Conservation (phyloP, 92 coral and sea anemone genomes). For the Paragorgia papillata region DNA sequence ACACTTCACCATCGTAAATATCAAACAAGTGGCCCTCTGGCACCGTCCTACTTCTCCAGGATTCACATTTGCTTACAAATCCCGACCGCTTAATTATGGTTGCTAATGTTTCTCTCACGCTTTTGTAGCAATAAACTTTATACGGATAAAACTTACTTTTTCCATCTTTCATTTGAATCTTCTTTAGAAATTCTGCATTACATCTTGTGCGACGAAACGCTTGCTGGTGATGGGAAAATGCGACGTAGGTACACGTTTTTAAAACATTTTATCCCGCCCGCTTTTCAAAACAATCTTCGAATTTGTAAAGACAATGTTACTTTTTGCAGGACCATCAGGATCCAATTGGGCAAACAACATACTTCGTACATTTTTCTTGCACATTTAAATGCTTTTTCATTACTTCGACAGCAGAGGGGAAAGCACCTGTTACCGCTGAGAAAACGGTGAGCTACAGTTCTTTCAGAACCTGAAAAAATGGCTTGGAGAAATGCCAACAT, state of each 20-base stretch:
- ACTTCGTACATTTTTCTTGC: constrained; percentile 60
- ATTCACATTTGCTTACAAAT: constrained; percentile 56
- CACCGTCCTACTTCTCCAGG: constrained; percentile 55
- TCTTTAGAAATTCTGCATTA: constrained; percentile 55
- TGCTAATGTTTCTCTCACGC: constrained; percentile 49
- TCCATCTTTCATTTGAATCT: constrained; percentile 57
- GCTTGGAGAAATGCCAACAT: constrained; percentile 15
- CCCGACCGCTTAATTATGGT: constrained; percentile 45
- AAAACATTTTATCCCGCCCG: constrained; percentile 42
- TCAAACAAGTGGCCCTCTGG: constrained; percentile 62
- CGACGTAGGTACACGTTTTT: constrained; percentile 41
- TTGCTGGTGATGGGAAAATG: constrained; percentile 62
- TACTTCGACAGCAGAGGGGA: background rate
- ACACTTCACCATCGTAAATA: constrained; percentile 41
- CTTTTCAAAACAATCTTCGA: constrained; percentile 56
- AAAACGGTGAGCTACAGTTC: constrained; percentile 45
- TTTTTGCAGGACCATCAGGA: too few species aligned
- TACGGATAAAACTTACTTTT: constrained; percentile 48
- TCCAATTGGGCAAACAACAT: constrained; percentile 71
- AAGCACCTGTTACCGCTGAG: constrained; percentile 48
- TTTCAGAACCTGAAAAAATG: constrained; percentile 24
- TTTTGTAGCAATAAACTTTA: constrained; percentile 64
- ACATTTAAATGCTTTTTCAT: constrained; percentile 41
- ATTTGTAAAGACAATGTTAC: constrained; percentile 57
- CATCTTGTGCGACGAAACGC: constrained; percentile 58